phyloP scores from a whole-genome alignment of 2,113 vertebrate species.

The Sphaerodactylus townsendi region DNA sequence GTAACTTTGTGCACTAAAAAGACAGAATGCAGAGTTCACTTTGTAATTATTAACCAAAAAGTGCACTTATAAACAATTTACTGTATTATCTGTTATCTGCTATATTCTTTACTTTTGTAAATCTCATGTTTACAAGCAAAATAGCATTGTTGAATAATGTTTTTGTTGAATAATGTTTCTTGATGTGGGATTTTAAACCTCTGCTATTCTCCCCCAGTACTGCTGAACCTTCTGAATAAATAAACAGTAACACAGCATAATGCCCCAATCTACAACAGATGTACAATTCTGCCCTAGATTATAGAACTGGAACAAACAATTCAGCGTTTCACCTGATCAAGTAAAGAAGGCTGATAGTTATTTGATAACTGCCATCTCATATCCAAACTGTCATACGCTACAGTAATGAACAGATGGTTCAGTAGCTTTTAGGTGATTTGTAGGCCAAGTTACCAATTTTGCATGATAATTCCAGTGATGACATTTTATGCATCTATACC shows the following conservation, averaged over 20 bases:
- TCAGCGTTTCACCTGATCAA: slow-evolving; percentile 56
- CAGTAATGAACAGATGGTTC: slow-evolving; percentile 54
- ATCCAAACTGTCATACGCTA: slow-evolving; percentile 40
- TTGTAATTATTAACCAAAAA: background rate
- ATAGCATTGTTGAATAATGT: background rate
- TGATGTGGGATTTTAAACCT: slow-evolving; percentile 41
- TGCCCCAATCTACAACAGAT: slow-evolving; percentile 47
- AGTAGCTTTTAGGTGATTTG: slow-evolving; percentile 53
- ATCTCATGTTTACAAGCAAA: background rate
- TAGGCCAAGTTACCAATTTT: slow-evolving; percentile 49
- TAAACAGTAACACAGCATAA: slow-evolving; percentile 7
- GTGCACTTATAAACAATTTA: background rate
- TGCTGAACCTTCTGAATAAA: slow-evolving; percentile 41
- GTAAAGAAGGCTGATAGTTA: slow-evolving; percentile 54
- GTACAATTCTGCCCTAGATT: slow-evolving; percentile 35
- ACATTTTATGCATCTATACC: background rate
- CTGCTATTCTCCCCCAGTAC: slow-evolving; percentile 40
- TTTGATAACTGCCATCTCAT: slow-evolving; percentile 35
- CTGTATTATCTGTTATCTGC: background rate
- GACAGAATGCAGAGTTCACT: background rate
- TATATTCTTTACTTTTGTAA: background rate
- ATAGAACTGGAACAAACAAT: slow-evolving; percentile 41
- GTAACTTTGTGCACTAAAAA: background rate
- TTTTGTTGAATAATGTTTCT: background rate
- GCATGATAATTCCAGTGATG: background rate